phyloP scores from a whole-genome alignment of 2,797 vertebrate genomes.

The Spondyliosoma cantharus region DNA sequence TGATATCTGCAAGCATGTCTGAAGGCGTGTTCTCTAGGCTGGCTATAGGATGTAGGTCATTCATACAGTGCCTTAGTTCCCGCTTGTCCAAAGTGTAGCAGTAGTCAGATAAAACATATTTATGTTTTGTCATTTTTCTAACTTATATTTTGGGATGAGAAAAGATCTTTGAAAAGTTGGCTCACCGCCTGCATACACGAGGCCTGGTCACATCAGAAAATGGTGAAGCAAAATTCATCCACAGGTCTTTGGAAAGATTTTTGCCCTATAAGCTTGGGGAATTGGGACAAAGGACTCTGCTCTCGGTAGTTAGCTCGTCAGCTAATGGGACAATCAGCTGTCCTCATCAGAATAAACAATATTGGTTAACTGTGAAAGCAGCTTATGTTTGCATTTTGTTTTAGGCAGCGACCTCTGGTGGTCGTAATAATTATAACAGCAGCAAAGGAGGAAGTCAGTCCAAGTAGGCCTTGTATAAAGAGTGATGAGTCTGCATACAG shows the following conservation, averaged over 20 bases:
- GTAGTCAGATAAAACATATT: background rate
- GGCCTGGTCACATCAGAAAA: background rate
- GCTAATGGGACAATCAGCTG: no score
- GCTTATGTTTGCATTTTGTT: no score
- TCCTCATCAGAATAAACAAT: no score
- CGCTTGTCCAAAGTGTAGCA: no score
- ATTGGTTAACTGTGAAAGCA: no score
- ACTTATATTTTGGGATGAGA: background rate
- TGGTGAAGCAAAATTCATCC: background rate
- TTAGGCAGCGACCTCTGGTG: no score
- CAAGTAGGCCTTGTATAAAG: no score
- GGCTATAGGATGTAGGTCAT: background rate
- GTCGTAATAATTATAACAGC: no score
- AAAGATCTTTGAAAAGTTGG: background rate
- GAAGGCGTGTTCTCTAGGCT: background rate
- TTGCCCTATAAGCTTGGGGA: background rate
- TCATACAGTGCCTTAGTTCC: background rate
- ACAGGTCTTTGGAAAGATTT: background rate
- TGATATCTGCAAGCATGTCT: constrained; percentile 5
- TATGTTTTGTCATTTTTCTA: background rate
- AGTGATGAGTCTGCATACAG: no score
- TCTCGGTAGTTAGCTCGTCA: no score
- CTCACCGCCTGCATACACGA: background rate
- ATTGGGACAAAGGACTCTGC: background rate
- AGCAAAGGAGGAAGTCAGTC: no score